These are phyloP conservation scores for Leptarthrus brevirostris DNA, from an alignment of 2,888 invertebrate species.

Conservation along the genomic window DNA sequence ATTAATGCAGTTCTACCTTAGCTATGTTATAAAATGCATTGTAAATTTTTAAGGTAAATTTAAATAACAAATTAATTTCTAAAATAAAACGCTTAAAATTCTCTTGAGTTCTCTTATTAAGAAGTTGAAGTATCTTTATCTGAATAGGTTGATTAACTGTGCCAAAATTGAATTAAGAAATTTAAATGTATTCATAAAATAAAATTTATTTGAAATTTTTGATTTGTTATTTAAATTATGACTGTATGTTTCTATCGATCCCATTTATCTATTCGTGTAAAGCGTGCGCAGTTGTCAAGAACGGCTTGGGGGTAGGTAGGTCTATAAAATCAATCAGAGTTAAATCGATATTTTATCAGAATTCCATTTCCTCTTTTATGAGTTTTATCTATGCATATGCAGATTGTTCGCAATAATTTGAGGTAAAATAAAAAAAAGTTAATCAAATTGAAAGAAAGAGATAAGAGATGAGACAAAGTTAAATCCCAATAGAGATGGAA, in stretches of 20 bases:
- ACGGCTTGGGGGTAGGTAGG: background rate
- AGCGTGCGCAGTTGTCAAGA: conserved; percentile 1
- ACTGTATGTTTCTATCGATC: background rate
- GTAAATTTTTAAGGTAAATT: too few relatives aligned
- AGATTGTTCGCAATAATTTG: background rate
- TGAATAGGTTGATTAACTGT: too few relatives aligned
- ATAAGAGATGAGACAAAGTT: background rate
- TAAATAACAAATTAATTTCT: too few relatives aligned
- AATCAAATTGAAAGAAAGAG: background rate
- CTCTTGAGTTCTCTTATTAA: too few relatives aligned
- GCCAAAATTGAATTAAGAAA: too few relatives aligned
- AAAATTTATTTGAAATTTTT: background rate
- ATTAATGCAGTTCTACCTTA: too few relatives aligned
- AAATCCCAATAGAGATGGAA: background rate
- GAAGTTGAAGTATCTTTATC: too few relatives aligned
- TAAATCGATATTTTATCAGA: background rate
- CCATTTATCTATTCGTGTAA: background rate
- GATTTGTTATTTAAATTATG: conserved; percentile 1
- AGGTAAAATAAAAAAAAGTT: background rate
- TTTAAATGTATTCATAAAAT: background rate
- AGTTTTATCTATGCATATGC: conserved; percentile 1
- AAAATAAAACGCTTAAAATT: too few relatives aligned
- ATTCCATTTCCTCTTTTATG: background rate
- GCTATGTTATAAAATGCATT: too few relatives aligned
- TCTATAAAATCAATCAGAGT: background rate